Conservation (phyloP, 2,113 vertebrate species). For the Solenodon paradoxus region DNA sequence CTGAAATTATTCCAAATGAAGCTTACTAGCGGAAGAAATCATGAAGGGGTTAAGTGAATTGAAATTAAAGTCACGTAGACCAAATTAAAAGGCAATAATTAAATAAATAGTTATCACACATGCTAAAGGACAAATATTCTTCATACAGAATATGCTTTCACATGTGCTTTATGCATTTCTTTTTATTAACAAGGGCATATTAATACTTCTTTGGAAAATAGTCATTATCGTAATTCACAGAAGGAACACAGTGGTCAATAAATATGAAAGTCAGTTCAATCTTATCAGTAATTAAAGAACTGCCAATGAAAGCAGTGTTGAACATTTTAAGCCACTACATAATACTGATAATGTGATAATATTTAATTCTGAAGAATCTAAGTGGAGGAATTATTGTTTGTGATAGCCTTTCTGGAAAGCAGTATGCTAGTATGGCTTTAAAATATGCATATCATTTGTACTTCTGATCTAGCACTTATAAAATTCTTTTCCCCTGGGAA, state of each 20-base stretch:
- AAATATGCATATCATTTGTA: neutral
- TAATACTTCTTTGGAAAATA: neutral
- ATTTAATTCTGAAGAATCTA: conserved; percentile 10
- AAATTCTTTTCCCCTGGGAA: neutral
- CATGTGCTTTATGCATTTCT: too few species aligned
- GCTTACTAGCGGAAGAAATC: neutral
- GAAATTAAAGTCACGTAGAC: neutral
- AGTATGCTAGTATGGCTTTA: neutral
- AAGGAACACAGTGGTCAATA: neutral
- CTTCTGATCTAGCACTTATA: neutral
- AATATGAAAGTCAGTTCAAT: neutral
- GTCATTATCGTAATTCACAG: neutral
- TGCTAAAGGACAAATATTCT: neutral
- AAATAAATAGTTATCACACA: conserved; percentile 5
- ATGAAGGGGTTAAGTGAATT: neutral
- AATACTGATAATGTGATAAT: neutral
- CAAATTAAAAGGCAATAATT: neutral
- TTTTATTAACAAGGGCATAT: neutral
- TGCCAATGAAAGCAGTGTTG: neutral
- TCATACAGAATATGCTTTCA: neutral
- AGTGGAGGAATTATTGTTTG: neutral
- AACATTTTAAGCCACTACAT: neutral
- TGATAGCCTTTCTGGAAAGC: neutral
- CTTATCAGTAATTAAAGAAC: neutral
- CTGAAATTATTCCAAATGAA: conserved; percentile 28